These are phyloP conservation scores for Tiliacea aurago DNA, from an alignment of 2,888 invertebrate species.

Conservation along the genomic window DNA sequence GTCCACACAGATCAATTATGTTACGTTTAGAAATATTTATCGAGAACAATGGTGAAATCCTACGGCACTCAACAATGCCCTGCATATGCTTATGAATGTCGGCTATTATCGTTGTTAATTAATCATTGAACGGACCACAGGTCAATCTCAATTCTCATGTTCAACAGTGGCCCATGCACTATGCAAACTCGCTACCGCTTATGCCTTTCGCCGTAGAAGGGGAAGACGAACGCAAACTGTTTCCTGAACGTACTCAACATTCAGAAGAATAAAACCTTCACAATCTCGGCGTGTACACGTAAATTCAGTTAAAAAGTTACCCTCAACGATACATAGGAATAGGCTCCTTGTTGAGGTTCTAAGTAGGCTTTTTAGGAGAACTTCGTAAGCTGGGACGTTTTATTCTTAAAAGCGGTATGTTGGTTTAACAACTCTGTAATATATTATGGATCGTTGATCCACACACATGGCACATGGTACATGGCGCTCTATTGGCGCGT, in stretches of 20 bases:
- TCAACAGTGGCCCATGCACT: no score
- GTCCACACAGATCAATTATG: no score
- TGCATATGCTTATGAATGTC: no score
- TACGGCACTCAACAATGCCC: no score
- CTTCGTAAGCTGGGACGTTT: constrained; percentile 4
- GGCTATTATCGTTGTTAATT: no score
- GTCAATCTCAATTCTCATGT: no score
- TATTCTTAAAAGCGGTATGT: constrained; percentile 9
- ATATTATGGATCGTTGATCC: neutral
- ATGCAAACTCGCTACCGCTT: constrained; percentile 53
- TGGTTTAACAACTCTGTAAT: neutral
- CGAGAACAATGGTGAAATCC: no score
- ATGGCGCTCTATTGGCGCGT: neutral
- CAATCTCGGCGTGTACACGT: constrained; percentile 76
- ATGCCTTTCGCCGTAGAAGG: constrained; percentile 56
- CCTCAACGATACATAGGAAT: constrained; percentile 44
- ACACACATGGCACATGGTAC: no score
- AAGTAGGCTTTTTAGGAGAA: constrained; percentile 19
- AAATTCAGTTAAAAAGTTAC: constrained; percentile 73
- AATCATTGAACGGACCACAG: no score
- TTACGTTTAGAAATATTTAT: no score
- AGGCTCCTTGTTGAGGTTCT: constrained; percentile 10
- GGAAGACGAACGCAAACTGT: constrained; percentile 83
- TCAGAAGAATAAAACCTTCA: constrained; percentile 86
- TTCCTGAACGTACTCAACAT: constrained; percentile 85